These are phyloP conservation scores for Brachycybe producta DNA, from an alignment of 2,888 invertebrate species.

Conservation along the genomic window DNA sequence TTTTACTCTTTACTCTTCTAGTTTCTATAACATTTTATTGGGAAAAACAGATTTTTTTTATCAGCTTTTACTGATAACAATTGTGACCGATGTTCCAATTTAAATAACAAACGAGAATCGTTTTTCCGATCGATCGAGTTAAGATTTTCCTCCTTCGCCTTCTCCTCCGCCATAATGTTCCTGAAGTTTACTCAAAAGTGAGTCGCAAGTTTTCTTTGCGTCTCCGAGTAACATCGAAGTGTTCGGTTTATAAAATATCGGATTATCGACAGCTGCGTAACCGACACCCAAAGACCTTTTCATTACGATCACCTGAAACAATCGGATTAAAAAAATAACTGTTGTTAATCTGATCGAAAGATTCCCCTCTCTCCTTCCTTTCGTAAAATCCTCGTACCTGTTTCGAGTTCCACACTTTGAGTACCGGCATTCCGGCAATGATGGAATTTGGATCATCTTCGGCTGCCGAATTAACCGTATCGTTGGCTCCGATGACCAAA, in stretches of 20 bases:
- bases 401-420: conserved; percentile 73
- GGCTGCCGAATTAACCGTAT: conserved; percentile 81
- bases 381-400: too few relatives aligned
- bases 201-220: conserved; percentile 81
- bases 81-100: too few relatives aligned
- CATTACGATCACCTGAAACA: conserved; percentile 64
- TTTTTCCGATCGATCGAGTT: too few relatives aligned
- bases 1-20: too few relatives aligned
- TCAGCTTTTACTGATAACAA: too few relatives aligned
- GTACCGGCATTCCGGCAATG: conserved; percentile 84
- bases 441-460: conserved; percentile 81
- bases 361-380: neutral
- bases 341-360: conserved; percentile 6
- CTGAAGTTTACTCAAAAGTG: conserved; percentile 53
- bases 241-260: conserved; percentile 80
- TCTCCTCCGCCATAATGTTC: conserved; percentile 36
- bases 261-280: conserved; percentile 85
- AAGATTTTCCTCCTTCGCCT: too few relatives aligned
- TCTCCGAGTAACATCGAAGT: conserved; percentile 73
- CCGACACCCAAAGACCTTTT: conserved; percentile 76
- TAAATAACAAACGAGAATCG: too few relatives aligned
- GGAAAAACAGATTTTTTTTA: too few relatives aligned
- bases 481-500: conserved; percentile 76
- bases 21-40: too few relatives aligned
- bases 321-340: conserved; percentile 7